A percentile compares a stretch with the other conserved stretches of the same genome.
Conservation (phyloP, 2,797 vertebrate genomes). For the Scomberomorus guttatus region DNA sequence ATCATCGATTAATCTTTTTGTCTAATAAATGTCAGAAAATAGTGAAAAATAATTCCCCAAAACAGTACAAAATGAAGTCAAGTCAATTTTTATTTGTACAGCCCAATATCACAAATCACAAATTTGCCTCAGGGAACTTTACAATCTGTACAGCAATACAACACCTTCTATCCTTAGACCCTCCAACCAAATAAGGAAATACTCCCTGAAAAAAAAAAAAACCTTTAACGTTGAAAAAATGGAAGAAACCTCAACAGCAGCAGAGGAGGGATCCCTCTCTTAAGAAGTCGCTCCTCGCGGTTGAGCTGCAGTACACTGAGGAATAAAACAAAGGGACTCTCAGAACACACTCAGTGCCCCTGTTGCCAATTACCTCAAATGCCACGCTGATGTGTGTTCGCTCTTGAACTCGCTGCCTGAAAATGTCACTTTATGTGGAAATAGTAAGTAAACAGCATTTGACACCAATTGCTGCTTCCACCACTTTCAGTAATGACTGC, state of each 20-base stretch:
- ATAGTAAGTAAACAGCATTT: conserved; percentile 72
- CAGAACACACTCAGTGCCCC: conserved; percentile 38
- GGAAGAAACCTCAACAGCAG: neutral
- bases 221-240: too few relatives aligned
- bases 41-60: neutral
- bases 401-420: conserved; percentile 59
- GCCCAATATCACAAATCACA: neutral
- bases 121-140: too few relatives aligned
- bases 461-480: conserved; percentile 65
- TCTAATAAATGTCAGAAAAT: neutral
- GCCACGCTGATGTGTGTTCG: conserved; percentile 67
- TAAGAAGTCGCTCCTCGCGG: conserved; percentile 24
- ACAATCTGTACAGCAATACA: too few relatives aligned
- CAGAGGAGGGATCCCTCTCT: neutral
- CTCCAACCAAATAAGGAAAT: neutral
- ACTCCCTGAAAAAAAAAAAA: neutral
- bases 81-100: neutral
- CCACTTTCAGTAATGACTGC: conserved; percentile 63
- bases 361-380: conserved; percentile 77
- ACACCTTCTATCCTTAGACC: neutral
- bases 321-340: conserved; percentile 64
- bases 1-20: neutral
- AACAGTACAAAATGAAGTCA: too few relatives aligned
- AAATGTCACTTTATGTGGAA: conserved; percentile 73
- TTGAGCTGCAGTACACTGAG: conserved; percentile 32